A percentile compares a stretch with the other conserved stretches of the same genome.
Conservation (phyloP, 2,797 vertebrate species). For the Lateolabrax maculatus region DNA sequence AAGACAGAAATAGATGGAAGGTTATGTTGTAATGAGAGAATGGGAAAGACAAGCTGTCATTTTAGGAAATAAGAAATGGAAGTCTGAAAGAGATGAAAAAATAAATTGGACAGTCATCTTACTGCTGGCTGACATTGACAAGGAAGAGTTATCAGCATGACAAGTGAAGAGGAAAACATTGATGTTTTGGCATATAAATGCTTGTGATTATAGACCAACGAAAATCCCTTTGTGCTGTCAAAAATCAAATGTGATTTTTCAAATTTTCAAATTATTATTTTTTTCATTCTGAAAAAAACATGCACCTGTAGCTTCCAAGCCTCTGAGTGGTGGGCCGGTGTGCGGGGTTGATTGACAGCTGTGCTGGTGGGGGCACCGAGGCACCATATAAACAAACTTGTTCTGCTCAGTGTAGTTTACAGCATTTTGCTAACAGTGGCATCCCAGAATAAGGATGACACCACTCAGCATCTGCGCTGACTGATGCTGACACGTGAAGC, state of each 20-base stretch:
- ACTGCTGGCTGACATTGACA: conserved; percentile 39
- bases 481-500: neutral
- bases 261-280: neutral
- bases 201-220: neutral
- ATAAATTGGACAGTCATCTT: conserved; percentile 31
- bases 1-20: conserved; percentile 3
- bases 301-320: neutral
- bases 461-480: neutral
- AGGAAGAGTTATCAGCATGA: conserved; percentile 13
- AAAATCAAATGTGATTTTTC: neutral
- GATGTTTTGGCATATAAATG: neutral
- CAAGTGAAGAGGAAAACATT: neutral
- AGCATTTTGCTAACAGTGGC: neutral
- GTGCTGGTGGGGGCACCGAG: neutral
- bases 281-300: neutral
- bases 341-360: neutral
- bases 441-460: neutral
- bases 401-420: neutral
- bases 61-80: conserved; percentile 55
- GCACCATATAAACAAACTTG: neutral
- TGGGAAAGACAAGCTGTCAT: conserved; percentile 23
- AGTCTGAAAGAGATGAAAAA: conserved; percentile 6
- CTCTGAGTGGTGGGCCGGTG: neutral
- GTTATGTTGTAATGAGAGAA: neutral
- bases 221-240: neutral